Evolutionary conservation across 1,140 invertebrate species (phyloP).

Genomic region (Drosophila arawakana): DNA sequence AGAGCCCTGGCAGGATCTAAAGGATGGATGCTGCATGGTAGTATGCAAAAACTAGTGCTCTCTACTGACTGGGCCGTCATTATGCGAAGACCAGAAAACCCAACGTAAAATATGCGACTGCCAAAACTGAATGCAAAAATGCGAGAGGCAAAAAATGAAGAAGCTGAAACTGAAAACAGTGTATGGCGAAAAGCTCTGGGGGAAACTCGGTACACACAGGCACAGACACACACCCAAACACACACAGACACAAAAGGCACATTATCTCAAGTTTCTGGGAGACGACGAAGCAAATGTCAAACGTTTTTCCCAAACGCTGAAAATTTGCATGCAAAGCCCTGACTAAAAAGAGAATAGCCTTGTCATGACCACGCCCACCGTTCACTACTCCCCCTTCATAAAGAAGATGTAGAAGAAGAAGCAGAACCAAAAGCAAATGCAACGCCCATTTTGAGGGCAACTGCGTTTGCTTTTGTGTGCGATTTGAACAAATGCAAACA

Average conservation of each 20-base stretch:
- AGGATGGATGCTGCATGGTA: background rate
- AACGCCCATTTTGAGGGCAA: constrained; percentile 15
- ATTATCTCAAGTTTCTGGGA: constrained; percentile 65
- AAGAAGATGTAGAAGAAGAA: background rate
- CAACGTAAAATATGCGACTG: constrained; percentile 57
- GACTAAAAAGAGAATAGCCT: constrained; percentile 36
- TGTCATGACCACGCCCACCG: constrained; percentile 47
- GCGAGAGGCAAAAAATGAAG: constrained; percentile 14
- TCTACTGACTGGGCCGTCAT: constrained; percentile 55
- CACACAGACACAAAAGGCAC: constrained; percentile 49
- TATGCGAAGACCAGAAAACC: constrained; percentile 56
- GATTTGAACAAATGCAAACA: constrained; percentile 81
- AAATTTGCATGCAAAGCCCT: constrained; percentile 74
- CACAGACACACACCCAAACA: constrained; percentile 1
- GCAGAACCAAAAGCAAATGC: background rate
- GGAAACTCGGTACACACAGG: background rate
- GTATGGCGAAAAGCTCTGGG: background rate
- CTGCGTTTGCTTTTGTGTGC: constrained; percentile 63
- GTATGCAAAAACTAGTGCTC: constrained; percentile 47
- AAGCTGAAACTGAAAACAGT: constrained; percentile 12
- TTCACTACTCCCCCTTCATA: background rate
- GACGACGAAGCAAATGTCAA: constrained; percentile 71
- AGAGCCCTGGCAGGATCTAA: constrained; percentile 13
- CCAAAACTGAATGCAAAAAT: constrained; percentile 32
- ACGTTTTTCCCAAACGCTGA: constrained; percentile 67